Base-by-base conservation (phyloP, 2,888 invertebrate species). In the Cataglyphis rosenhaueri region DNA sequence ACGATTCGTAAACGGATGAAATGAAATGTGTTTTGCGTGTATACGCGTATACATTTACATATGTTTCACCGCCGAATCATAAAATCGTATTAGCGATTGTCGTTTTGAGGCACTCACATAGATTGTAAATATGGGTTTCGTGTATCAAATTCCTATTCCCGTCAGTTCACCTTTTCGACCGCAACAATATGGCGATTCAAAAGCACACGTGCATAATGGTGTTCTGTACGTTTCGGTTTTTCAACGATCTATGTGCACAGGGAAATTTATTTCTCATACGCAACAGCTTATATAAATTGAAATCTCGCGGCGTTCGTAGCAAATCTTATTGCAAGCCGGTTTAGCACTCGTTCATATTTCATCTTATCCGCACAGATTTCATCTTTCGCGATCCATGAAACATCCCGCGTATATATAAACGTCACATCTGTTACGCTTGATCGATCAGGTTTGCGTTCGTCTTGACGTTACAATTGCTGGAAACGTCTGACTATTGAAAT, bases 321-420 rank as follows among this genome's bases (percentile, higher is more conserved):
- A 76, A 84, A 86, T 81, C 55, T 71, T 55, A 81, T 84, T 81
- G 61, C 21, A 52, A 55, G 57, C 74, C 32, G 18, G n/a, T 68
- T 76, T 44, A 75, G 55, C 52, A n/a, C 57, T 71, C 29, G 71
- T 3, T 48, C 70, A 41, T 64, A 21, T 65, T 38, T 74, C 65
- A 65, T 48, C 74, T 18, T 41, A 57, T 57, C 32, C 41, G 74
- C 21, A 18, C 5, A 44, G 41, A 75, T 64, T 76, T 59, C 12
- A 66, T 82, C 35, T 74, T 52, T 12, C 41, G 59, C 44, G 25
- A 32, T 44, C 35, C 59, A 8, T 44, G 55, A 48, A 35, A 41
- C 55, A 62, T 61, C 15, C 10, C 35, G n/a, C n/a, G 6, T 9
- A 32, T 65, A 10, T 38, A 25, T 35, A 66, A 75, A 66, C 10